These are phyloP conservation scores for Gasterosteus aculeatus DNA, from an alignment of 2,113 vertebrate genomes.

Conservation along the genomic window DNA sequence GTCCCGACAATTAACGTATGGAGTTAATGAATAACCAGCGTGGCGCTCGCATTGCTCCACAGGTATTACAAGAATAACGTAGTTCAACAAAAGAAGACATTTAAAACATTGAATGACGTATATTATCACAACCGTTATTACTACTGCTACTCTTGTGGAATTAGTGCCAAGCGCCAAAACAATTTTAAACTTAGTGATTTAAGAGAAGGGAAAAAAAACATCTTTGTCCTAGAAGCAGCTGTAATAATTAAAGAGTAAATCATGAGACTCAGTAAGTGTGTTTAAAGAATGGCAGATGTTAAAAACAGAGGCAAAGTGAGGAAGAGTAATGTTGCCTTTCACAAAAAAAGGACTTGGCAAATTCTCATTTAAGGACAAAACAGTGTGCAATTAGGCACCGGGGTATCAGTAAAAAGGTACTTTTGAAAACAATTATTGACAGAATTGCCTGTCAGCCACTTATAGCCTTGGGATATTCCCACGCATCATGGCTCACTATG, in stretches of 20 bases:
- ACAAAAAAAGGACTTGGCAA: background rate
- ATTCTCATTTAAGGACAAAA: conserved; percentile 11
- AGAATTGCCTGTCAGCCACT: conserved; percentile 16
- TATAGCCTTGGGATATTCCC: background rate
- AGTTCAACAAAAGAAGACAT: background rate
- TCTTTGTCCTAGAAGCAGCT: background rate
- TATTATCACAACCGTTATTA: too few relatives aligned
- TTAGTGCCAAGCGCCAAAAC: background rate
- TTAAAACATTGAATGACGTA: background rate
- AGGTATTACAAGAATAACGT: background rate
- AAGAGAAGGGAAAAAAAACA: background rate
- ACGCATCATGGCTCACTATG: conserved; percentile 29
- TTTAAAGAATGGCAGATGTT: background rate
- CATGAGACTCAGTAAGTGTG: too few relatives aligned
- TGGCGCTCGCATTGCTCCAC: background rate
- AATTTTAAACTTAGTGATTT: background rate
- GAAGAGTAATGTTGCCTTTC: background rate
- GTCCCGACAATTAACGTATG: conserved; percentile 4
- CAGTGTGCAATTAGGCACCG: conserved; percentile 8
- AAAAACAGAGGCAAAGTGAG: conserved; percentile 4
- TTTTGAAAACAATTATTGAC: conserved; percentile 25
- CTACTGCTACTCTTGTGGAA: background rate
- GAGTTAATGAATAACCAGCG: background rate
- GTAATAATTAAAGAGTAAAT: background rate
- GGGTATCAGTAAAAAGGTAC: conserved; percentile 39